Percentiles rank a stretch among this genome's conserved stretches.
phyloP scores from a whole-genome alignment of 2,797 vertebrate species.

The Pteropus rufus region DNA sequence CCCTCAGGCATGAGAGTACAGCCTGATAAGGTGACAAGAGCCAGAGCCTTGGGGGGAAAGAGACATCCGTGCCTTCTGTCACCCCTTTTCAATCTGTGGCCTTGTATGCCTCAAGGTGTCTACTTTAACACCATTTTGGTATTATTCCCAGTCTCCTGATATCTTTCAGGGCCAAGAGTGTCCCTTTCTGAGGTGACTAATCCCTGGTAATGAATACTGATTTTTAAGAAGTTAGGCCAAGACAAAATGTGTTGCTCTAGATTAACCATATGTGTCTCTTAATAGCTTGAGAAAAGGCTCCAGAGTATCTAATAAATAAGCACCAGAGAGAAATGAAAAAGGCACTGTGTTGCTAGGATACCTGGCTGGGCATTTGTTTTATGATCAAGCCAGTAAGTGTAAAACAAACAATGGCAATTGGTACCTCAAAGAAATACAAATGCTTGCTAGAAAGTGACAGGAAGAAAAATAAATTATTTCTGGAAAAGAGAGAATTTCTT shows the following conservation, averaged over 20 bases:
- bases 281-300: constrained; percentile 63
- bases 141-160: background rate
- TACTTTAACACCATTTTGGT: background rate
- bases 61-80: background rate
- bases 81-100: background rate
- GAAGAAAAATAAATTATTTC: background rate
- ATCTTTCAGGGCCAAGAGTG: background rate
- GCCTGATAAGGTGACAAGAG: background rate
- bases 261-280: constrained; percentile 62
- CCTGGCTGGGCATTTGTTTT: constrained; percentile 38
- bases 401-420: constrained; percentile 72
- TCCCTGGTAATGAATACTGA: constrained; percentile 69
- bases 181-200: constrained; percentile 54
- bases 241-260: constrained; percentile 54
- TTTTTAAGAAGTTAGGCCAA: constrained; percentile 44
- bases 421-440: constrained; percentile 54
- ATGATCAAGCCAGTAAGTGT: constrained; percentile 53
- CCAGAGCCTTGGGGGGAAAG: background rate
- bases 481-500: background rate
- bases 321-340: constrained; percentile 49
- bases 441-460: constrained; percentile 53
- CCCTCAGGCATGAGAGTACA: background rate
- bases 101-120: background rate
- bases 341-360: constrained; percentile 49
- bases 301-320: constrained; percentile 62